Base-by-base conservation (phyloP, 2,888 invertebrate genomes). In the Bimastos eiseni region DNA sequence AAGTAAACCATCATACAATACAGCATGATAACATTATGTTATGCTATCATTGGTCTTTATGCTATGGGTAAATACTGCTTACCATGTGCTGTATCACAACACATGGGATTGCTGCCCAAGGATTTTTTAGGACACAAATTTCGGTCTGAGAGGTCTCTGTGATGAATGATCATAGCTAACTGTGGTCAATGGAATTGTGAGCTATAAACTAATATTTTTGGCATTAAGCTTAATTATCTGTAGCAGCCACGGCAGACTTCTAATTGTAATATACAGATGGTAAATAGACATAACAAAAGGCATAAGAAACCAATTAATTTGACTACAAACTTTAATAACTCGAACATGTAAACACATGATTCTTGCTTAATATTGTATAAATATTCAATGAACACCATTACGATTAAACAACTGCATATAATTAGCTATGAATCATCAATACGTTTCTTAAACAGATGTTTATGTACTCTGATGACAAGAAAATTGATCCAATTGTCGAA, bases 331-430 rank as follows among this genome's bases (percentile, higher is more conserved):
- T 70, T 70, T 70, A 70, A 70, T 70, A 70, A 70, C 70, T 70
- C n/a, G 70, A n/a, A 70, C 70, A 70, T 70, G 70, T n/a, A 70
- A n/a, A n/a, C 30, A n/a, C 70, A 70, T 70, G 70, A 70, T 70
- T 70, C 30, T 70, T 70, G 70, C 70, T n/a, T 70, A 70, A n/a
- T 70, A 70, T 70, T n/a, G 70, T 70, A n/a, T n/a, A 70, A 70
- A 70, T 70, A 70, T 70, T 70, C 24, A 30, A n/a, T 70, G 70
- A 70, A 70, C 70, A 70, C 70, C 30, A 70, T 70, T 70, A 70
- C 1, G n/a, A 70, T 70, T 70, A 70, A 70, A 70, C 70, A 70
- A n/a, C 70, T n/a, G 70, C 49, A 49, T 55, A 70, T 70, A 70
- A 70, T 70, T 70, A 70, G 70, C n/a, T 70, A 70, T 70, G 70